Evolutionary conservation across 1,140 invertebrate genomes (phyloP), one percentile per base, ranked within the genome.

Genomic region (Ips nitidus): DNA sequence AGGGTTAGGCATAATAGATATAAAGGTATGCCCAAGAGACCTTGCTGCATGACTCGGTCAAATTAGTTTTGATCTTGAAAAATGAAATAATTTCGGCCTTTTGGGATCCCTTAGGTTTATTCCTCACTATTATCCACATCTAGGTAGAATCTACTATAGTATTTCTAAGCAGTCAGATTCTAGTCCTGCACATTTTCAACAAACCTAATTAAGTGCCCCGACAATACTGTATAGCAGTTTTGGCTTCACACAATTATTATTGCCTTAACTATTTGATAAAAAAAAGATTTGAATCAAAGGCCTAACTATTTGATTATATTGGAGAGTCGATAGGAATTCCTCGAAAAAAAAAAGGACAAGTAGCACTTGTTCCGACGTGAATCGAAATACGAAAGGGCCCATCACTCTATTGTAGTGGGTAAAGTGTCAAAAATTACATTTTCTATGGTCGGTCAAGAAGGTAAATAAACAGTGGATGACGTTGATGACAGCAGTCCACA

Each of bases 91-190:
- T 72, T 66, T 72, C 22, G 66, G 66, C 7, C 70, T 52, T 71
- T 63, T 71, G 58, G 71, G 22, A 22, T 22, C 22, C 22, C 22
- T 22, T 22, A 22, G 69, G 38, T 69, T 73, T 63, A 53, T 67
- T 70, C 40, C 38, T n/a, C n/a, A 22, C 57, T 64, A 47, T 60
- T 61, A 36, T 68, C 45, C 60, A 36, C 41, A 5, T 61, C 47
- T 59, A 56, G 62, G 37, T 73, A 74, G 75, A 78, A 77, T 77
- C 75, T 78, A 73, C 75, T 78, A 77, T 63, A 22, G 50, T 47
- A 69, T 70, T 65, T 71, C 70, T 70, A 64, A 64, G 75, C 71
- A 77, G 75, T 56, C 70, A 76, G 75, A 78, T 78, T 78, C 76
- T 76, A 62, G 42, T 42, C 40, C 52, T 36, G 1, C 22, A 38